phyloP scores from a whole-genome alignment of 2,113 vertebrate species.

The Anhinga rufa region DNA sequence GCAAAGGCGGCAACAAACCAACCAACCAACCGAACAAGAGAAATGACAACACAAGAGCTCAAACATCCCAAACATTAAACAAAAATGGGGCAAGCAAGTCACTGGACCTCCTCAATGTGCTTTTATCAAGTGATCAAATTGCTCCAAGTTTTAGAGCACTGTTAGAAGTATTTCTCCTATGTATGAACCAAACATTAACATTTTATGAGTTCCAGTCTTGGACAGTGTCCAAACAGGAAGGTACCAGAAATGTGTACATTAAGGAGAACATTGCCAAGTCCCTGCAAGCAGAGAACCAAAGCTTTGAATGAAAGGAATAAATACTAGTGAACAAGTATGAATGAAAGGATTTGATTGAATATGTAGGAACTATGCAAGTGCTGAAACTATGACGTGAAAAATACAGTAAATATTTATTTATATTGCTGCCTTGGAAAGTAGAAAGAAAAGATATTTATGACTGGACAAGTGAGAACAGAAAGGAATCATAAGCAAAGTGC shows the following conservation, averaged over 20 bases:
- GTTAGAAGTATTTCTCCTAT: background rate
- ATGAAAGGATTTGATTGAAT: slow-evolving; percentile 53
- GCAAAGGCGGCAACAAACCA: background rate
- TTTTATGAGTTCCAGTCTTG: slow-evolving; percentile 3
- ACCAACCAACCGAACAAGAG: background rate
- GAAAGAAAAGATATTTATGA: background rate
- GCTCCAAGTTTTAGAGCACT: background rate
- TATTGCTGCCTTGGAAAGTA: slow-evolving; percentile 48
- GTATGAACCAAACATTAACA: background rate
- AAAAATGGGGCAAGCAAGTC: background rate
- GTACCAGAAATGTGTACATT: background rate
- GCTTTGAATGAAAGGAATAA: slow-evolving; percentile 45
- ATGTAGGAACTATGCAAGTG: slow-evolving; percentile 35
- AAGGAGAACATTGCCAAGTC: slow-evolving; percentile 36
- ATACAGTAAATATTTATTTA: slow-evolving; percentile 44
- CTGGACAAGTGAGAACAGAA: background rate
- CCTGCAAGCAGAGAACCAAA: slow-evolving; percentile 48
- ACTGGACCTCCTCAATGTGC: background rate
- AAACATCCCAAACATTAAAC: background rate
- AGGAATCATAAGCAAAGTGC: background rate
- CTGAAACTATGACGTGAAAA: slow-evolving; percentile 54
- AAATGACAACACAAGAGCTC: background rate
- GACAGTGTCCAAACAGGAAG: slow-evolving; percentile 37
- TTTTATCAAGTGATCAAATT: slow-evolving; percentile 8
- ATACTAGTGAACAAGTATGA: slow-evolving; percentile 43